Evolutionary conservation across 2,888 invertebrate species (phyloP), one percentile per base, ranked within the genome.

Genomic region (Caenorhabditis sp.): DNA sequence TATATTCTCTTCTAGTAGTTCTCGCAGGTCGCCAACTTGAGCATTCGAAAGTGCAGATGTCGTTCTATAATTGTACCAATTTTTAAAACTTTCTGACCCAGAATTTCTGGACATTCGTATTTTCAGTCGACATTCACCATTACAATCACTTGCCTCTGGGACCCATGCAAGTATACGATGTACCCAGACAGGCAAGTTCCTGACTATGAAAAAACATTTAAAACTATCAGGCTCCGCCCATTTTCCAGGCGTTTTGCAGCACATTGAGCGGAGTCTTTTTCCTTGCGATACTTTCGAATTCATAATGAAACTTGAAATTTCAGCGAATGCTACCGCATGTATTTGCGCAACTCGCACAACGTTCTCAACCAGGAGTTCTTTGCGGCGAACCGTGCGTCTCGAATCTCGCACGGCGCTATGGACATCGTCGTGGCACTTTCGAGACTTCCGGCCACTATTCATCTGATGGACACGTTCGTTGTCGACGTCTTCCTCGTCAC

Each of bases 391-490:
- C 89, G 92, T 19, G 75, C 84, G 14, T 83, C 88, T 14, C 61
- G 82, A 47, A 68, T 69, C 3, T 72, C 54, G 3, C 66, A 74
- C 16, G 91, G 90, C 3, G 83, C 91, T 2, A 91, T 96, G 59
- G 94, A 95, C 80, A 95, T 98, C 5, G 95, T 97, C 0, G 95
- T 96, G 0, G 95, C 95, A 90, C 93, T 98, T 41, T 95, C 95
- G 2, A 95, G 95, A 89, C 94, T 97, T 93, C 97, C 98, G 0
- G 94, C 94, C 89, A 96, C 97, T 0, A 94, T 95, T 66, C 98
- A 98, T 92, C 96, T 97, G 92, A 94, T 95, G 12, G 94, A 95
- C 92, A 96, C 96, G 19, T 97, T 97, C 90, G 95, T 95, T 1
- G 95, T 97, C 31, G 98, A 98, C 93, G 94, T 97, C 74, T 94